Evolutionary conservation across 1,140 invertebrate species (phyloP).

Genomic region (Nasonia longicornis): DNA sequence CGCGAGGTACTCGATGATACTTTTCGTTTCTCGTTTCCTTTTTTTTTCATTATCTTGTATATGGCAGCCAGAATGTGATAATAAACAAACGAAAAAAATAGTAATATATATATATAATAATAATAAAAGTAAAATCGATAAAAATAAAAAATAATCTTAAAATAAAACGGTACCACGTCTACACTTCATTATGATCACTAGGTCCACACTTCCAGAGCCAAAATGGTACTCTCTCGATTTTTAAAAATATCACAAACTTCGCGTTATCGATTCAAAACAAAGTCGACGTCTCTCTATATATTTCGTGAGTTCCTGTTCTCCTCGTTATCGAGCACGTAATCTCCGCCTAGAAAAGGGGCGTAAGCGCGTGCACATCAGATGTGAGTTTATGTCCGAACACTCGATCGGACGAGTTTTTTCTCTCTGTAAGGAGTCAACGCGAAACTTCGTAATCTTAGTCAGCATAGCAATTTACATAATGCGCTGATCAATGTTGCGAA

Average conservation of each 20-base stretch:
- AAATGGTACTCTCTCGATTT: constrained; percentile 49
- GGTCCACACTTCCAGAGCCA: constrained; percentile 50
- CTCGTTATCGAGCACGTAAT: not conserved
- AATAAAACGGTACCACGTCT: constrained; percentile 56
- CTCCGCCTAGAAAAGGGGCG: not conserved
- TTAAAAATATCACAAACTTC: constrained; percentile 55
- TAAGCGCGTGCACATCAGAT: not conserved
- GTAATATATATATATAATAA: constrained; percentile 13
- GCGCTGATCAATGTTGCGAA: constrained; percentile 42
- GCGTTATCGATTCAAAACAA: constrained; percentile 49
- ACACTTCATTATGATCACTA: constrained; percentile 50
- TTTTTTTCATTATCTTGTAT: constrained; percentile 49
- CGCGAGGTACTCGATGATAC: constrained; percentile 29
- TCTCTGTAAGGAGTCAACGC: not conserved
- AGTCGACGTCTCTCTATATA: constrained; percentile 34
- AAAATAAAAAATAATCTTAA: constrained; percentile 48
- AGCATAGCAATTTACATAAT: constrained; percentile 26
- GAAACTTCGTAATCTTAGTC: not conserved
- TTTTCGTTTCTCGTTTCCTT: constrained; percentile 19
- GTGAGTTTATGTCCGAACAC: not conserved
- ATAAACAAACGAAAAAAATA: constrained; percentile 49
- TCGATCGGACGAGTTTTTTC: not conserved
- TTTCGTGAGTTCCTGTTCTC: not conserved
- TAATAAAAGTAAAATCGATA: constrained; percentile 38
- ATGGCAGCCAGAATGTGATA: constrained; percentile 61